A percentile compares a stretch with the other conserved stretches of the same genome.
These are phyloP conservation scores for Deilephila elpenor DNA, from an alignment of 2,888 invertebrate species.

Conservation along the genomic window DNA sequence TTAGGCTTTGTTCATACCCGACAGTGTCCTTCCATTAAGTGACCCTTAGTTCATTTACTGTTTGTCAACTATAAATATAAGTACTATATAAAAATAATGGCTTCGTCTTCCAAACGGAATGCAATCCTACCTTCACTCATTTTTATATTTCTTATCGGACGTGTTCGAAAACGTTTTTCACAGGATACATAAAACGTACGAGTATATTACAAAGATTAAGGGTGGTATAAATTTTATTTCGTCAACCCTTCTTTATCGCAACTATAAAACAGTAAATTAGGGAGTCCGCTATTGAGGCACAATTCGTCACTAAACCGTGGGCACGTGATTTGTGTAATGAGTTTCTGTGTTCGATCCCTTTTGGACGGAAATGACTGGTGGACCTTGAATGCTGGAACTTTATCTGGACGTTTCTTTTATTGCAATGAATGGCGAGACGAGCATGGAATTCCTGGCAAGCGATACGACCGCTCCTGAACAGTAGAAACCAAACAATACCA, in stretches of 20 bases:
- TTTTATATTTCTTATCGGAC: constrained; percentile 28
- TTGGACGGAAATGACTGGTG: constrained; percentile 13
- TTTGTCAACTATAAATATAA: background rate
- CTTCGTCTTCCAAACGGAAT: background rate
- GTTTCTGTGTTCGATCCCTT: constrained; percentile 19
- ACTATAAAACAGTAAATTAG: constrained; percentile 31
- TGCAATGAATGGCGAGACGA: too few relatives aligned
- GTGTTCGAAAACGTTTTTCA: constrained; percentile 15
- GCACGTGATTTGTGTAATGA: constrained; percentile 20
- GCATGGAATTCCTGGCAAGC: too few relatives aligned
- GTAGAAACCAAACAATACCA: too few relatives aligned
- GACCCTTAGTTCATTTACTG: too few relatives aligned
- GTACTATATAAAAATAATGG: background rate
- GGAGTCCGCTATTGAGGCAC: constrained; percentile 8
- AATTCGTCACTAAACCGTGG: constrained; percentile 13
- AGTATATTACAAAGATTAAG: constrained; percentile 29
- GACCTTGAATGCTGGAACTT: background rate
- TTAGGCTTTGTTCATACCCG: too few relatives aligned
- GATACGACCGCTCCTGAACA: too few relatives aligned
- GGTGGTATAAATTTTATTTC: constrained; percentile 26
- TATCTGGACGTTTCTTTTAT: background rate
- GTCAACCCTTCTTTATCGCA: constrained; percentile 29
- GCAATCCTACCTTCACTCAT: background rate
- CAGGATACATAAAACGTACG: constrained; percentile 26
- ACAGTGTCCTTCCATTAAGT: too few relatives aligned